Base-by-base conservation (phyloP, 1,140 invertebrate species). In the Ips typographus region DNA sequence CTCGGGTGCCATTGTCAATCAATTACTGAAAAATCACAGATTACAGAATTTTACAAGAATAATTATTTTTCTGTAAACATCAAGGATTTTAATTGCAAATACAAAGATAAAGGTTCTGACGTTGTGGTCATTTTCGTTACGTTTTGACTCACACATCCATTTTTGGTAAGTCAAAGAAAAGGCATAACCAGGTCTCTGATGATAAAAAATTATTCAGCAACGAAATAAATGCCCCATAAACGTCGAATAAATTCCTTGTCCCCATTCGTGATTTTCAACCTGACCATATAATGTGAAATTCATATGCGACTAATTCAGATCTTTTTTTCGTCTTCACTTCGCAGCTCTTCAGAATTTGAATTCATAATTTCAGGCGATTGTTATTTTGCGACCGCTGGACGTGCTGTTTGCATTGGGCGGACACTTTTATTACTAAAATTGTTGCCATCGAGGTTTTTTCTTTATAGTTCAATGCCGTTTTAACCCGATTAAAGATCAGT, bases 261-360 rank as follows among this genome's bases (percentile, higher is more conserved):
- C 22, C 44, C 44, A 49, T 49, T 49, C 44, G 22, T 49, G 44
- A 49, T 22, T 49, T 49, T 49, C 44, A 49, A 49, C 44, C 44
- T 49, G 44, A 22, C 44, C 44, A 22, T 49, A 49, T 49, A 49
- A 49, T 22, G 44, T 22, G 44, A 49, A 49, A 49, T 49, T 49
- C 44, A 49, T 49, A 49, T 49, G 44, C 44, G 44, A 49, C 44
- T 49, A 49, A 49, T 49, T 49, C 44, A 49, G 22, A 8, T 49
- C 22, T 49, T 49, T 49, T 22, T 22, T 22, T 22, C 22, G 22
- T 22, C 22, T 22, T 22, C 22, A 49, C 22, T 49, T 49, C 22
- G 22, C 44, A 49, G 44, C 44, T 49, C 44, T 49, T 49, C 44
- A 22, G 44, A 6, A 8, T 22, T 49, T 22, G 44, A 49, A 49